Base-by-base conservation (phyloP, 2,113 vertebrate species). In the Urocitellus parryii region DNA sequence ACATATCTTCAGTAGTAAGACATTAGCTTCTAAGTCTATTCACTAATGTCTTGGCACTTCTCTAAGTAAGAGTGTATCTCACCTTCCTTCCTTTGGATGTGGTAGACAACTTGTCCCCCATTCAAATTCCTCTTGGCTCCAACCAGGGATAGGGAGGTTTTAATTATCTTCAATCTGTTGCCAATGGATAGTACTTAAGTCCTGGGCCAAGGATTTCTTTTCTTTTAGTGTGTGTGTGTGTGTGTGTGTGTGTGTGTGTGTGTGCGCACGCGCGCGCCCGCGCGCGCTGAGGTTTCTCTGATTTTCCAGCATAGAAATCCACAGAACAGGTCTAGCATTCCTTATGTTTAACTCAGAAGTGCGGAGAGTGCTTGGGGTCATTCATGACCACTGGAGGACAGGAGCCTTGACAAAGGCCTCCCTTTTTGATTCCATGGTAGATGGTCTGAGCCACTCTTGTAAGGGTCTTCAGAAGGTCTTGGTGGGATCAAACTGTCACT, bases 341-440 rank as follows among this genome's bases (percentile, higher is more conserved):
- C 34, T 58, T 37, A 70, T 93, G n/a, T 83, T 82, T 89, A 89
- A 74, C 4, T 9, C 34, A 27, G 48, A 97, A 86, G 85, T 89
- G 2, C 48, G 67, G 12, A 16, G 32, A 29, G 14, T 79, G 18
- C 6, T 61, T 56, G 53, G 13, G 68, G n/a, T 24, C n/a, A 63
- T 58, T 90, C 39, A 17, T 84, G 37, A 25, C n/a, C 42, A 83
- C 3, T 67, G 5, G 37, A 25, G 8, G 27, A 81, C 27, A 87
- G 42, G 12, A 2, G 7, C 2, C 42, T 70, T 77, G 51, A 56
- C 79, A 91, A 89, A 76, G 83, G 1, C 6, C 78, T 86, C 10
- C 34, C 6, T 72, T 39, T 85, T 22, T 83, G 22, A 88, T n/a
- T 0, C 63, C 11, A 27, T 94, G 51, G 77, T 22, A 88, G 22